Evolutionary conservation across 2,888 invertebrate species (phyloP).

Genomic region (Smittia aterrima): DNA sequence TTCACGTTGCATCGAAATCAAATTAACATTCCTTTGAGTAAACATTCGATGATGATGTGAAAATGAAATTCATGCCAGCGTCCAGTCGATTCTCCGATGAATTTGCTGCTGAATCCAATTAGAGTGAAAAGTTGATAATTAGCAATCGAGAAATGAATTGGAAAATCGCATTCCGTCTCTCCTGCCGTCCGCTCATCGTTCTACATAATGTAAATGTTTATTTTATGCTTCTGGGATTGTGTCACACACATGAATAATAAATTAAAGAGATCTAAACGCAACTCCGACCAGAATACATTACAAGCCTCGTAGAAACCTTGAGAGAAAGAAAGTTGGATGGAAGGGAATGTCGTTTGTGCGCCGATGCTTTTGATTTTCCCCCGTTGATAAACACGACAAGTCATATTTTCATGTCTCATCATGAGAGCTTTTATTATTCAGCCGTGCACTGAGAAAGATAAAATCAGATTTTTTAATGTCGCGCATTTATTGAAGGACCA

Average conservation of each 20-base stretch:
- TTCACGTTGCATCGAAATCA: background rate
- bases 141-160: slow-evolving; percentile 7
- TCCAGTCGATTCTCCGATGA: background rate
- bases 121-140: background rate
- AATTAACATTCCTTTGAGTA: slow-evolving; percentile 14
- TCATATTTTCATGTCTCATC: background rate
- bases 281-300: slow-evolving; percentile 9
- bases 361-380: slow-evolving; percentile 2
- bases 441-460: background rate
- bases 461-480: slow-evolving; percentile 21
- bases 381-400: background rate
- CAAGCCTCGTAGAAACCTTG: background rate
- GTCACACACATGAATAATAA: slow-evolving; percentile 39
- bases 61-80: background rate
- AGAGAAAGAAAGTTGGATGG: background rate
- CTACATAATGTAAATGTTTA: slow-evolving; percentile 30
- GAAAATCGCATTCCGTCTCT: background rate
- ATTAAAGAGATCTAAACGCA: slow-evolving; percentile 28
- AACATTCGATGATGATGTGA: background rate
- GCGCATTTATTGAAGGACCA: slow-evolving; percentile 34
- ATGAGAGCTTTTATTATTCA: background rate
- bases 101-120: background rate
- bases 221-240: slow-evolving; percentile 29
- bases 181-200: background rate
- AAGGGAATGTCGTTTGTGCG: background rate